A percentile compares a stretch with the other conserved stretches of the same genome.
Conservation (phyloP, 2,113 vertebrate genomes). For the Pogonocichla stellata region DNA sequence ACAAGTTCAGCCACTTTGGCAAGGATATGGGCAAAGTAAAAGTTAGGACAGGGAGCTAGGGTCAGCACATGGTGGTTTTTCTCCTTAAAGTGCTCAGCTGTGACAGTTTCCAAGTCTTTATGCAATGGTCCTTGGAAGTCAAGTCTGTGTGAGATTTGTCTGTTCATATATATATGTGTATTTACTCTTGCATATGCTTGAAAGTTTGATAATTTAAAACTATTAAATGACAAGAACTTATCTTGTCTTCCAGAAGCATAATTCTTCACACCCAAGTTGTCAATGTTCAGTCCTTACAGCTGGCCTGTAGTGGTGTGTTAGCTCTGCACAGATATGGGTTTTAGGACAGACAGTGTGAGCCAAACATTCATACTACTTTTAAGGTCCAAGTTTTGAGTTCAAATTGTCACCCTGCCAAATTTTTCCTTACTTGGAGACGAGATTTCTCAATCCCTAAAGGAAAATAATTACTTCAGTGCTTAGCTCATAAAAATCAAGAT, state of each 20-base stretch:
- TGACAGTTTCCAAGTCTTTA: background rate
- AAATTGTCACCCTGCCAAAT: background rate
- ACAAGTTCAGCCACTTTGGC: background rate
- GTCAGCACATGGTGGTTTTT: background rate
- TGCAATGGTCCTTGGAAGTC: background rate
- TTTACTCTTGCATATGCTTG: background rate
- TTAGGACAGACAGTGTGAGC: background rate
- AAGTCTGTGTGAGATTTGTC: background rate
- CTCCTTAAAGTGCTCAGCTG: background rate
- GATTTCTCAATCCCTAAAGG: background rate
- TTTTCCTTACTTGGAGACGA: background rate
- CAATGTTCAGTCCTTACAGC: background rate
- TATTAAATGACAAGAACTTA: background rate
- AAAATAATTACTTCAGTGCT: background rate
- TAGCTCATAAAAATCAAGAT: background rate
- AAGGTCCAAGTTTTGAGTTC: background rate
- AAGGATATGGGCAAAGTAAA: background rate
- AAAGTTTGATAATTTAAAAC: background rate
- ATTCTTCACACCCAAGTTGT: background rate
- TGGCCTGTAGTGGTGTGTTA: background rate
- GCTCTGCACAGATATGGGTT: background rate
- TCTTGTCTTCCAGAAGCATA: background rate
- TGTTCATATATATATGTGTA: background rate
- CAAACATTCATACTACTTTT: background rate
- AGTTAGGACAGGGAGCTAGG: accelerated